phyloP scores from a whole-genome alignment of 2,113 vertebrate species.

The Lonchura striata region DNA sequence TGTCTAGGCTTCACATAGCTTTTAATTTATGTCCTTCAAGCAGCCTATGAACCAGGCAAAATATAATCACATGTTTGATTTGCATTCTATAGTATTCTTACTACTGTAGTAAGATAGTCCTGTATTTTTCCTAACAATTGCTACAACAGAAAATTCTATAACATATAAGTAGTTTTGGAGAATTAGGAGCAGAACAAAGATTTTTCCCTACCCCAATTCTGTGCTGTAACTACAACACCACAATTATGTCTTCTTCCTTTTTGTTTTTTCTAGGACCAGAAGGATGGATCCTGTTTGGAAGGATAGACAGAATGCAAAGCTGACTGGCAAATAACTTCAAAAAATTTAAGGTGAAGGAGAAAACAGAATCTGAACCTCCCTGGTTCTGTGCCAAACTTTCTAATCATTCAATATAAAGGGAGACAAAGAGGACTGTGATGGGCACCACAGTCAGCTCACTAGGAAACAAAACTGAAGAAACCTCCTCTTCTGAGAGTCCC shows the following conservation, averaged over 20 bases:
- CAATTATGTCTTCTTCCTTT: not conserved
- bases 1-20: not conserved
- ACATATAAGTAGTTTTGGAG: not conserved
- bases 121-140: not conserved
- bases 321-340: not conserved
- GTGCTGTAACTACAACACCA: not conserved
- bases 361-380: not conserved
- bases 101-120: not conserved
- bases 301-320: not conserved
- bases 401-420: not conserved
- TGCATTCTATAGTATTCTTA: not conserved
- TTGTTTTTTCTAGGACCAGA: not conserved
- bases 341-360: not conserved
- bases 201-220: not conserved
- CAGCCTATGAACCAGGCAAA: not conserved
- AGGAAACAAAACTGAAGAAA: not conserved
- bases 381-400: not conserved
- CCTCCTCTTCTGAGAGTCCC: not conserved
- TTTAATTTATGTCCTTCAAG: slow-evolving; percentile 5
- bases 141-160: not conserved
- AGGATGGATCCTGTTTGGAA: not conserved
- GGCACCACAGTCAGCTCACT: not conserved
- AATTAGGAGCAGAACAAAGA: not conserved
- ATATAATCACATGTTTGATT: not conserved
- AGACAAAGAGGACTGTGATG: not conserved